phyloP scores from a whole-genome alignment of 2,888 invertebrate genomes.

The Morpho helenor region DNA sequence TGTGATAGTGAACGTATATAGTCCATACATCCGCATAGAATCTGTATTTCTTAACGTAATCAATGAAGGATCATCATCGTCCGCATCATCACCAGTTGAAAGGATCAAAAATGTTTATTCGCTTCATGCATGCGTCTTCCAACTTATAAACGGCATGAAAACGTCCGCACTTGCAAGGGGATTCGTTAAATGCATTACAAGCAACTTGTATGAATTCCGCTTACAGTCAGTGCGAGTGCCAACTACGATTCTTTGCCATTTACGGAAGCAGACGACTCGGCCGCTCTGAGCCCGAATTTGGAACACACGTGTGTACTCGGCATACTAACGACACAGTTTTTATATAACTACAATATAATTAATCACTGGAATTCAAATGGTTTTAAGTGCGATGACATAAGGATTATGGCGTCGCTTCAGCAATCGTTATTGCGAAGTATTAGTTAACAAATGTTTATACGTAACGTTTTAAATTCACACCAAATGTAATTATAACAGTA shows the following conservation, averaged over 20 bases:
- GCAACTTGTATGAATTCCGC: conserved; percentile 18
- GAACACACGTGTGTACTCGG: conserved; percentile 36
- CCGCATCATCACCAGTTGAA: no score
- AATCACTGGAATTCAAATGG: conserved; percentile 26
- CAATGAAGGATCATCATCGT: no score
- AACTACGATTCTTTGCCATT: conserved; percentile 18
- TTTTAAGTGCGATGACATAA: conserved; percentile 33
- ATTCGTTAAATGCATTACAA: conserved; percentile 6
- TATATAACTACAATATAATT: conserved; percentile 34
- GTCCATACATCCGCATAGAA: no score
- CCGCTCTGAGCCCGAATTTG: conserved; percentile 45
- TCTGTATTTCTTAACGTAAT: no score
- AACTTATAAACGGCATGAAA: background rate
- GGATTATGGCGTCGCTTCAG: conserved; percentile 20
- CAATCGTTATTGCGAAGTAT: no score
- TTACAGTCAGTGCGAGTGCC: conserved; percentile 7
- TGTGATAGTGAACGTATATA: no score
- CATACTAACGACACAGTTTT: conserved; percentile 39
- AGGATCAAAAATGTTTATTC: no score
- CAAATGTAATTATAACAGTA: no score
- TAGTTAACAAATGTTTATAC: no score
- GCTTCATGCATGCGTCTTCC: background rate
- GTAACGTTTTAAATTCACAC: no score
- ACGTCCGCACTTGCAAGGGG: conserved; percentile 11
- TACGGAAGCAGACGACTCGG: conserved; percentile 23